Base-by-base conservation (phyloP, 2,113 vertebrate genomes). In the Aix galericulata region DNA sequence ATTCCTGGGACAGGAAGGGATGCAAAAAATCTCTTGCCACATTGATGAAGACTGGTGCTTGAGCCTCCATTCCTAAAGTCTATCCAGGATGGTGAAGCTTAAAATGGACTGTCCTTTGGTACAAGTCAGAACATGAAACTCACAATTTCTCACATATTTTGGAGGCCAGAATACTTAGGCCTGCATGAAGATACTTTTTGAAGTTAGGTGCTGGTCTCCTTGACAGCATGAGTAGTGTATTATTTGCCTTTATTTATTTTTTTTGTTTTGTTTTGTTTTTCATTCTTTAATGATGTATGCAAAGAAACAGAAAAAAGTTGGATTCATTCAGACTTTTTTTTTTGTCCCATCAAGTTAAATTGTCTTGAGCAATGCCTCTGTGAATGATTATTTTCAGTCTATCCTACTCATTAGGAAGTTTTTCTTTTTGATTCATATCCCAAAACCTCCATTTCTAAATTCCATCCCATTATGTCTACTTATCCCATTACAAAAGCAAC, bases 371-470 rank as follows among this genome's bases (percentile, higher is more conserved):
- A 95, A 81, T 75, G 13, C 42, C 48, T 95, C 80, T 86, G 76
- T 88, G 53, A 90, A 73, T 75, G 6, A 94, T 90, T 86, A 78
- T 78, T 91, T 93, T 78, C 88, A 88, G 60, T 20, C 72, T 72
- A 22, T 78, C 79, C 34, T 75, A 80, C 52, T 31, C 34, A 1
- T 75, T 60, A 83, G 38, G 46, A 88, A 93, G 31, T 0, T 42
- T 83, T 79, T 88, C 82, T 74, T 40, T 75, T 86, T 91, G 72
- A 93, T 76, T 58, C 83, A 64, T 8, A 38, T 63, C 60, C 82
- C 82, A 94, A 88, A 94, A 9, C 50, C 20, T 88, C 59, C 22
- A 50, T 55, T 88, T 89, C 89, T 80, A 75, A 56, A 83, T 86
- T 93, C 38, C 10, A 67, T 63, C 32, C 60, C 16, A 48, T 86